A percentile compares a stretch with the other conserved stretches of the same genome.
Evolutionary conservation across 2,888 invertebrate species (phyloP).

Genomic region (Anorthoa munda): DNA sequence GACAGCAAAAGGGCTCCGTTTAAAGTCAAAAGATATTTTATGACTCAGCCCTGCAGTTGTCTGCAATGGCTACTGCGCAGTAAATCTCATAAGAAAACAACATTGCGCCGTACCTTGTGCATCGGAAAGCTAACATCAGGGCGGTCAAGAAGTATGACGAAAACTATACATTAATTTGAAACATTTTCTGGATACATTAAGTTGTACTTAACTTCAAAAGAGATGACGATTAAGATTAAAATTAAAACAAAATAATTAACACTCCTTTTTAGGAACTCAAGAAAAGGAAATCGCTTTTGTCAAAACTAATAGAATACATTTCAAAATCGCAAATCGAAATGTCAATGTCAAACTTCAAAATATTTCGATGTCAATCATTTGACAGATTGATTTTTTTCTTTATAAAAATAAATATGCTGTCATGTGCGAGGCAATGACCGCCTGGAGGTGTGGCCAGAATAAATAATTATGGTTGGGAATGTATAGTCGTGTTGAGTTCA

Average conservation of each 20-base stretch:
- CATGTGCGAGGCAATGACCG: constrained; percentile 68
- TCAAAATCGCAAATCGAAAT: constrained; percentile 63
- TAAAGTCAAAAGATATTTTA: no score
- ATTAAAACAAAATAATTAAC: constrained; percentile 25
- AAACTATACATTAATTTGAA: neutral
- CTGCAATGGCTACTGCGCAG: no score
- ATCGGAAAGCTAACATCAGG: no score
- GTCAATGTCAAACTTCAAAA: constrained; percentile 64
- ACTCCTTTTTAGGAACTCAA: constrained; percentile 21
- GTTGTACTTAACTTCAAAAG: neutral
- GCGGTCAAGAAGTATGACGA: no score
- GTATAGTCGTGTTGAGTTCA: constrained; percentile 46
- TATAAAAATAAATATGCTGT: constrained; percentile 54
- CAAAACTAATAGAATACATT: constrained; percentile 50
- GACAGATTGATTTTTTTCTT: constrained; percentile 65
- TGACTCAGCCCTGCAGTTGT: no score
- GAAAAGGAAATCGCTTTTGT: constrained; percentile 3
- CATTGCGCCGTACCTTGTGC: no score
- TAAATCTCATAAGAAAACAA: no score
- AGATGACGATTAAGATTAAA: constrained; percentile 9
- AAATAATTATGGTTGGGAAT: constrained; percentile 59
- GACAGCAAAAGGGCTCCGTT: no score
- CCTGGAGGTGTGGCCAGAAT: constrained; percentile 65
- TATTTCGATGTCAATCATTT: constrained; percentile 66
- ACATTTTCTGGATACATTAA: neutral